Conservation (phyloP, 2,797 vertebrate species). For the Sarcophilus harrisii region DNA sequence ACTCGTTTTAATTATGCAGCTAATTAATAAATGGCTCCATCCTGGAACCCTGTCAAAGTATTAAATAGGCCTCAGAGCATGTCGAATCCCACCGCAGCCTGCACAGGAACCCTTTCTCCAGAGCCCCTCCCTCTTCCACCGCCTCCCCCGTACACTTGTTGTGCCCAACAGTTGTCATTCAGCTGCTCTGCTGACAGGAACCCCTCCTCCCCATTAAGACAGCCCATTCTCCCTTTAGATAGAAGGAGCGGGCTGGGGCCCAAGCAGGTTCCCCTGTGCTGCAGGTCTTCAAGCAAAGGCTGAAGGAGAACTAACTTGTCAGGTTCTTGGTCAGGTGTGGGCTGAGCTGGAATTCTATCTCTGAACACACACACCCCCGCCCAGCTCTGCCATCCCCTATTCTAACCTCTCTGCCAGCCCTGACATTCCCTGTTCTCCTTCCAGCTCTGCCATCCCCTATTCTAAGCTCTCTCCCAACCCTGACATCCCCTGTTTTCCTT, state of each 20-base stretch:
- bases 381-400: background rate
- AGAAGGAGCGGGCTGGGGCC: background rate
- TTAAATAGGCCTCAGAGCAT: background rate
- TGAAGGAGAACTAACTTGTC: background rate
- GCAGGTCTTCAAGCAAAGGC: background rate
- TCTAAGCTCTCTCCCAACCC: background rate
- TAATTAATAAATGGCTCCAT: background rate
- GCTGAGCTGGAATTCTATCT: background rate
- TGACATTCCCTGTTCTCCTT: background rate
- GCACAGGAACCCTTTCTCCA: background rate
- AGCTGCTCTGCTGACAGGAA: background rate
- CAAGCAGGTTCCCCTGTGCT: background rate
- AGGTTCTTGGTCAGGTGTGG: background rate
- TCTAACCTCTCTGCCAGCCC: background rate
- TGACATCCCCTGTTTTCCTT: background rate
- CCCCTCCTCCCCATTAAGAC: background rate
- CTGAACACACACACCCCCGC: too few relatives aligned
- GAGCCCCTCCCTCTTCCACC: background rate
- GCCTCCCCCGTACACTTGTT: background rate
- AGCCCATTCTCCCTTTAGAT: too few relatives aligned
- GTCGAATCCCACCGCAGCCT: background rate
- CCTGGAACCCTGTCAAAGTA: background rate
- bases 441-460: background rate
- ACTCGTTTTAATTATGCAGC: background rate
- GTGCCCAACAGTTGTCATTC: background rate